phyloP scores from a whole-genome alignment of 2,797 vertebrate genomes.

The Leuciscus waleckii region DNA sequence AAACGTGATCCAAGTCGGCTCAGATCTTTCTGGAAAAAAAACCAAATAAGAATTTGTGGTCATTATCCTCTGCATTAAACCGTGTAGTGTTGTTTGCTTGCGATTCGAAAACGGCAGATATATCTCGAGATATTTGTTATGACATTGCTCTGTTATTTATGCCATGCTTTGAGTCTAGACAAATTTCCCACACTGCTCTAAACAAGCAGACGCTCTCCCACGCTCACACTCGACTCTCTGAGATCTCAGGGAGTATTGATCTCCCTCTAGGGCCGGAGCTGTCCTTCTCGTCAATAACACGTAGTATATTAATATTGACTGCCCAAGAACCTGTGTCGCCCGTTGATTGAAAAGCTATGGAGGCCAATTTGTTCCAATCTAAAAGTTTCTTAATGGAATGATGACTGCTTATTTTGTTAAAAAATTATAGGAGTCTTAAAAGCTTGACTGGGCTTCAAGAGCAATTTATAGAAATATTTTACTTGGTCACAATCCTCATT shows the following conservation, averaged over 20 bases:
- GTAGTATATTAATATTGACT: constrained; percentile 83
- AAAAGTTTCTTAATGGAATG: constrained; percentile 76
- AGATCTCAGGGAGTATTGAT: constrained; percentile 71
- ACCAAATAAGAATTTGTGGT: background rate
- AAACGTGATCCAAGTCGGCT: constrained; percentile 9
- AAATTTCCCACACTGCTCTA: constrained; percentile 61
- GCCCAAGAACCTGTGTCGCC: constrained; percentile 65
- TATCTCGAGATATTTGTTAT: constrained; percentile 24
- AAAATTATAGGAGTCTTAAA: constrained; percentile 13
- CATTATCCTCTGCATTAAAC: constrained; percentile 12
- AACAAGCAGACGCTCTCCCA: constrained; percentile 36
- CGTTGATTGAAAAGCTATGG: constrained; percentile 76
- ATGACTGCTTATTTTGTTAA: constrained; percentile 59
- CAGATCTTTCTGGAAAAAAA: background rate
- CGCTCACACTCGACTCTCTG: constrained; percentile 28
- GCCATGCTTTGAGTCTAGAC: constrained; percentile 47
- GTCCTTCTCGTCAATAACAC: constrained; percentile 62
- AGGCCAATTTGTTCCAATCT: constrained; percentile 74
- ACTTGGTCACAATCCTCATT: background rate
- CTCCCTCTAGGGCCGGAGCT: constrained; percentile 61
- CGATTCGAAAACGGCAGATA: background rate
- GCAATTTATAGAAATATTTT: constrained; percentile 19
- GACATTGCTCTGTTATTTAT: constrained; percentile 46
- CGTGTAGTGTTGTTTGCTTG: constrained; percentile 5
- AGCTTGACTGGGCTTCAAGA: constrained; percentile 12